phyloP scores from a whole-genome alignment of 2,113 vertebrate species.

The Cyprinodon tularosa region DNA sequence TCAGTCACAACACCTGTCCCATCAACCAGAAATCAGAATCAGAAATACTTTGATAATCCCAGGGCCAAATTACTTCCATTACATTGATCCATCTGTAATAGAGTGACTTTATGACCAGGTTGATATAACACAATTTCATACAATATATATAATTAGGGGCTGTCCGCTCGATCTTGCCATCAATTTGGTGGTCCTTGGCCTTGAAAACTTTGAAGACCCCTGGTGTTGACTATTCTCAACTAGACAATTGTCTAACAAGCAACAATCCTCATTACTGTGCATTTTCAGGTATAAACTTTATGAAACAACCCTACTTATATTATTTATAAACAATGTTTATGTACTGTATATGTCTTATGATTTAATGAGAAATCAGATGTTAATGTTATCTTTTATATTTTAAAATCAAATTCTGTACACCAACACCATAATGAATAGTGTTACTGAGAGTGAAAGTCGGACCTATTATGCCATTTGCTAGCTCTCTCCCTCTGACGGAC shows the following conservation, averaged over 20 bases:
- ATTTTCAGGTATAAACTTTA: background rate
- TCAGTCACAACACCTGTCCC: too few relatives aligned
- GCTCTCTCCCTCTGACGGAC: conserved; percentile 10
- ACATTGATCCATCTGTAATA: too few relatives aligned
- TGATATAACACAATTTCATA: too few relatives aligned
- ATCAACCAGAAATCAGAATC: too few relatives aligned
- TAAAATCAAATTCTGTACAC: background rate
- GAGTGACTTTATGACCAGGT: too few relatives aligned
- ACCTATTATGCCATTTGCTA: conserved; percentile 3
- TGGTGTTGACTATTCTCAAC: background rate
- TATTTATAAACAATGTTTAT: background rate
- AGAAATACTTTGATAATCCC: too few relatives aligned
- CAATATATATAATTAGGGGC: too few relatives aligned
- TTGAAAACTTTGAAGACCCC: too few relatives aligned
- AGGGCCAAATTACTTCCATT: too few relatives aligned
- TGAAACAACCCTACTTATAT: background rate
- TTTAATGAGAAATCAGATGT: background rate
- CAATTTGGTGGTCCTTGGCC: too few relatives aligned
- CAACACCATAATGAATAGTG: conserved; percentile 1
- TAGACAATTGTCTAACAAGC: background rate
- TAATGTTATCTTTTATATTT: background rate
- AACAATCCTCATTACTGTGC: background rate
- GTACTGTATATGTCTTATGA: too few relatives aligned
- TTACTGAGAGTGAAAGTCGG: background rate
- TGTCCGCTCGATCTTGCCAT: too few relatives aligned